Evolutionary conservation across 1,140 invertebrate genomes (phyloP), one percentile per base, ranked within the genome.

Genomic region (Pseudoatta argentina): DNA sequence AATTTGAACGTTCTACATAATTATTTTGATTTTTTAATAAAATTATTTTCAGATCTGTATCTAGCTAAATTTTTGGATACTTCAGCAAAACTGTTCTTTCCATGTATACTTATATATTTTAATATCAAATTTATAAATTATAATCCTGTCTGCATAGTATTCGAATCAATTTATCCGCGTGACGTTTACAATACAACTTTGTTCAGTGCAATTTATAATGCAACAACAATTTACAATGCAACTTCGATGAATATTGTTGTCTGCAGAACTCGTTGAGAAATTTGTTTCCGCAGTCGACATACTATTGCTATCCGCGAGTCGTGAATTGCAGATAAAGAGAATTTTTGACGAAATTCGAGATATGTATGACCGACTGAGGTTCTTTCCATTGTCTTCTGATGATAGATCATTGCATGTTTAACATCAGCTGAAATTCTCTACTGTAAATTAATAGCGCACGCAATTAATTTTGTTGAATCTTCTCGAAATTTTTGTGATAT

Each of bases 261-360:
- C 27, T 48, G 27, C 6, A n/a, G 7, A n/a, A 14, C 7, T 55
- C 3, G 16, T 8, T 4, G 48, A 44, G 16, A 57, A 79, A 67
- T 55, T 12, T 44, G n/a, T 3, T 79, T 86, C 53, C 39, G 61
- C 14, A 8, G 27, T 51, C 18, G 53, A 51, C 61, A 64, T 55
- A 77, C 34, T 8, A 44, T 14, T 12, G 66, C 71, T 71, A 85
- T 85, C 71, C 34, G 34, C 30, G 64, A 73, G 53, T 6, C 16
- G 16, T 16, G 30, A n/a, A 44, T 27, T 82, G 16, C 34, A 27
- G 82, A 85, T 85, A 85, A 85, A 14, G 30, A 24, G 16, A 73
- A 44, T 77, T 85, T 77, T 85, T 77, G 7, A 16, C 64, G 48
- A 53, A 85, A 39, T 53, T n/a, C 18, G n/a, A 30, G 71, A 85